phyloP scores from a whole-genome alignment of 92 coral and sea anemone genomes.

The Diadumene lineata region DNA sequence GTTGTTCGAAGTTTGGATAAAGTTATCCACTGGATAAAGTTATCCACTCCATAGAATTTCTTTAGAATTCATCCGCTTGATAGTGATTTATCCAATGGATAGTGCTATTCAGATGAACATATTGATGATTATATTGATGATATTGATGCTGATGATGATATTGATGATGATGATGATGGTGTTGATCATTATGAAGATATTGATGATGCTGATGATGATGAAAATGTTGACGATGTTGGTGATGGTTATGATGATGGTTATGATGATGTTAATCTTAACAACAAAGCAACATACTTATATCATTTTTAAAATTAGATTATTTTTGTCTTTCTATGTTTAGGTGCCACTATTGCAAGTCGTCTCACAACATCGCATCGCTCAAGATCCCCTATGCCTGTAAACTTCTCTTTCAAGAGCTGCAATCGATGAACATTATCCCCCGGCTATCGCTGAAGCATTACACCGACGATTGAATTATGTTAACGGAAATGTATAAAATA shows the following conservation, averaged over 20 bases:
- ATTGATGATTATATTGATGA: neutral
- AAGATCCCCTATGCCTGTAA: slow-evolving; percentile 98
- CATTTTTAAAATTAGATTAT: neutral
- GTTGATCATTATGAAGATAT: neutral
- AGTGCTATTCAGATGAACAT: neutral
- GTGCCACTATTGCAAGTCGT: slow-evolving; percentile 93
- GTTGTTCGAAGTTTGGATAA: neutral
- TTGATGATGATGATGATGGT: neutral
- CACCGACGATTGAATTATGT: slow-evolving; percentile 84
- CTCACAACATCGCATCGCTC: slow-evolving; percentile 86
- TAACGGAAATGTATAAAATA: too few relatives aligned
- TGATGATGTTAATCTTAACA: neutral
- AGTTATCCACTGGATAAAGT: too few relatives aligned
- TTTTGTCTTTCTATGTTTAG: slow-evolving; percentile 25
- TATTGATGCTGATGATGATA: neutral
- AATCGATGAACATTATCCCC: slow-evolving; percentile 95
- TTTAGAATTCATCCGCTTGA: too few relatives aligned
- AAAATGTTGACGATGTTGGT: neutral
- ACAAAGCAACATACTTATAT: neutral
- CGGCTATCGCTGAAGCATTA: slow-evolving; percentile 86
- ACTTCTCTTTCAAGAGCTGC: slow-evolving; percentile 92
- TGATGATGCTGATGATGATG: neutral
- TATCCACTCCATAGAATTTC: too few relatives aligned
- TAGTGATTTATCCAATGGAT: too few relatives aligned
- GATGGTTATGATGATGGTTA: neutral